Evolutionary conservation across 2,113 vertebrate species (phyloP), one percentile per base, ranked within the genome.

Genomic region (Psittacara wagleri): DNA sequence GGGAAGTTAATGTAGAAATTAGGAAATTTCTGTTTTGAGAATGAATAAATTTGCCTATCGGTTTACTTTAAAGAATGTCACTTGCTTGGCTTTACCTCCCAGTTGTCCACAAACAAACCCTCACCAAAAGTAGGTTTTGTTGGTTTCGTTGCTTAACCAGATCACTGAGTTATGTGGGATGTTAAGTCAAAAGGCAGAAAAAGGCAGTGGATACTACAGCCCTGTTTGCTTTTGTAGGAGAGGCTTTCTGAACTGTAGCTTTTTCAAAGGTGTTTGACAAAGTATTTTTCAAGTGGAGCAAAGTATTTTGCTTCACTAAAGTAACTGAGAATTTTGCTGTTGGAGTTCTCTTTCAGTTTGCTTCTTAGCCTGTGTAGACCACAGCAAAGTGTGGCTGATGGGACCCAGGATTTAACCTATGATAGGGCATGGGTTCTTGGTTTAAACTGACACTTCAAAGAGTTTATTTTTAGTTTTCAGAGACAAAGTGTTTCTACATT

Each of bases 381-480:
- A 35, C 57, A 54, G 46, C 25, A 43, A 46, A 9, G 1, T 43
- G 43, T 80, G 43, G 44, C 17, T 83, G 54, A 27, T 39, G 35
- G 33, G 57, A 48, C 37, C 64, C 18, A 33, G 84, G 86, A 49
- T 44, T 82, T 14, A 44, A 6, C 37, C 62, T 69, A 1, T 0
- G 8, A 64, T 27, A 90, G 18, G 8, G 4, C 35, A 18, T 28
- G 63, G 17, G 8, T 74, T 88, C 44, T 64, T 74, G 27, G 10
- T 68, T 88, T 86, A 57, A 78, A 33, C 25, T 75, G 46, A 43
- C 1, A 2, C 39, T 80, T 59, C 43, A 28, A 35, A 48, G 37
- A 48, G 25, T 55, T 95, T 75, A 63, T 54, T 75, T 94, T 6
- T 24, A 86, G 25, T 24, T 91, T 84, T 82, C 51, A 31, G n/a